These are phyloP conservation scores for Sylvilagus floridanus DNA, from an alignment of 2,797 vertebrate species.

Conservation along the genomic window DNA sequence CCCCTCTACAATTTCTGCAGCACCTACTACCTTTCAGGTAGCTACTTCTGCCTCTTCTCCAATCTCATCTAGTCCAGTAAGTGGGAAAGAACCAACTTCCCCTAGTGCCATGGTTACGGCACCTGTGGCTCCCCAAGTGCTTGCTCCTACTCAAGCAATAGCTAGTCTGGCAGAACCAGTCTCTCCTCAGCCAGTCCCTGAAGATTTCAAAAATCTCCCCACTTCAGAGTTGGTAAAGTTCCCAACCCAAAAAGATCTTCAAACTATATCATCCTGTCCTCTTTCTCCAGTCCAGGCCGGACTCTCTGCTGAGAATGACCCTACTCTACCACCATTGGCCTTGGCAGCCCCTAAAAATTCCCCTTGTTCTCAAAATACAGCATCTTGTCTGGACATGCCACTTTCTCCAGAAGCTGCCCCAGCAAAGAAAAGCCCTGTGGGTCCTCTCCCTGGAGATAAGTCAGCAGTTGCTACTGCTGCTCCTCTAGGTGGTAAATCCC, in stretches of 20 bases:
- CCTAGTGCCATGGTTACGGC: neutral
- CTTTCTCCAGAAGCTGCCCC: slow-evolving; percentile 40
- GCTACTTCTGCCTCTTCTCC: neutral
- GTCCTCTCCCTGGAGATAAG: neutral
- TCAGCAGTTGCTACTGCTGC: neutral
- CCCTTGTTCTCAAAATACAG: neutral
- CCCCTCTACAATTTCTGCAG: neutral
- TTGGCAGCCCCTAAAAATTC: slow-evolving; percentile 3
- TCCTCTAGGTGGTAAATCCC: neutral
- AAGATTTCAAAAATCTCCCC: slow-evolving; percentile 23
- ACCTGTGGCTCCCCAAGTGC: slow-evolving; percentile 15
- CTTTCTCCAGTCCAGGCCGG: slow-evolving; percentile 25
- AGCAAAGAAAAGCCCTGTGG: slow-evolving; percentile 8
- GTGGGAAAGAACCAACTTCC: slow-evolving; percentile 9
- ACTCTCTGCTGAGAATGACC: slow-evolving; percentile 23
- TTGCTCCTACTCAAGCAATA: slow-evolving; percentile 15
- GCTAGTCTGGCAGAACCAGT: slow-evolving; percentile 1
- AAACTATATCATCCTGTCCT: neutral
- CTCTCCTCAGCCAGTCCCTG: neutral
- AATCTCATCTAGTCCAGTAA: neutral
- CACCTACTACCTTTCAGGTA: neutral
- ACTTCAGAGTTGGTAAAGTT: slow-evolving; percentile 54
- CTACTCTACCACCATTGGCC: neutral
- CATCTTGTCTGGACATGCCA: slow-evolving; percentile 17
- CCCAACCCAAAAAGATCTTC: slow-evolving; percentile 38